Percentiles rank a stretch among this genome's conserved stretches.
Evolutionary conservation across 2,113 vertebrate genomes (phyloP).

Genomic region (Hypomesus transpacificus): DNA sequence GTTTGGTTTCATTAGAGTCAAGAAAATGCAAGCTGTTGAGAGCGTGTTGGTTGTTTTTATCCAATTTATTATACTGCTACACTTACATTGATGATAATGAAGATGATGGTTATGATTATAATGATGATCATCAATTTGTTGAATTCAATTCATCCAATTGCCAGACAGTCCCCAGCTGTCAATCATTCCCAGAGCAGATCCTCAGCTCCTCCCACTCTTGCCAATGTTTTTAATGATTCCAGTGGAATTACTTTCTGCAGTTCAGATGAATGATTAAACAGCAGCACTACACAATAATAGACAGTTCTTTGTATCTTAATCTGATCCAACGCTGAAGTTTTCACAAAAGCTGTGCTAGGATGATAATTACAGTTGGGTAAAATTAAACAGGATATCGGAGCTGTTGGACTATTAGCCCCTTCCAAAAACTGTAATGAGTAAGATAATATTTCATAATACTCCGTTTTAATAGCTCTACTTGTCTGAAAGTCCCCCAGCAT

Average conservation of each 20-base stretch:
- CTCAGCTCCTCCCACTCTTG: neutral
- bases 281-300: neutral
- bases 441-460: neutral
- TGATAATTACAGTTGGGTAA: neutral
- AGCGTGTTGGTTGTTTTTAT: no score
- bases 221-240: constrained; percentile 21
- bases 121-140: no score
- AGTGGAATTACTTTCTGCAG: constrained; percentile 4
- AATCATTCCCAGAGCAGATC: no score
- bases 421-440: neutral
- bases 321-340: neutral
- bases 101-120: no score
- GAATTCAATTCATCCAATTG: no score
- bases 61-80: no score
- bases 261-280: constrained; percentile 8
- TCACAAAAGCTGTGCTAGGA: neutral
- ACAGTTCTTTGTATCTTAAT: neutral
- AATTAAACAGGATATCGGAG: neutral
- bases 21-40: no score
- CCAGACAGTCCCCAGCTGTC: no score
- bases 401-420: neutral
- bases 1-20: no score
- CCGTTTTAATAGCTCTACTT: no score
- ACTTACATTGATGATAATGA: no score
- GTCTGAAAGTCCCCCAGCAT: neutral